Base-by-base conservation (phyloP, 2,888 invertebrate species). In the Apamea epomidion region DNA sequence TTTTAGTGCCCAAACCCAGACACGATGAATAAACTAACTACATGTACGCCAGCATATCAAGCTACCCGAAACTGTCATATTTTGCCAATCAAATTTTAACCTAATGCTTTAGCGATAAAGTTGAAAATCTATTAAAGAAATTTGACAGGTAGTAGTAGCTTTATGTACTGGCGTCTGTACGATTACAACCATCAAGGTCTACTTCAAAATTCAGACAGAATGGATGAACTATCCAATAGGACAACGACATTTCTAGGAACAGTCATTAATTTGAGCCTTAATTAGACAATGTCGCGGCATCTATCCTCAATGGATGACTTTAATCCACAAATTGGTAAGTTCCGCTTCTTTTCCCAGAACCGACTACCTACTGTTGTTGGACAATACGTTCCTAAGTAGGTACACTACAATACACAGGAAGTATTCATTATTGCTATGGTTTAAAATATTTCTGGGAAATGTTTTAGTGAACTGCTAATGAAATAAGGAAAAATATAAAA, bases 251-350 rank as follows among this genome's bases (percentile, higher is more conserved):
- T 62, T 48, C 7, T 1, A 54, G 37, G 68, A 83, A 69, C 68
- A 83, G 54, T 62, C 37, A 62, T 54, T 60, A n/a, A 60, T 60
- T n/a, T 32, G 14, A 21, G 21, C 18, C 6, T 25, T 51, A 83
- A 83, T 83, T 69, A 67, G 60, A 37, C 60, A 62, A 60, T 54
- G 21, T 21, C 10, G 45, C 54, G 60, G 62, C 62, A 62, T 69
- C 37, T 37, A 83, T 69, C 54, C 16, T 83, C 60, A 69, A 68
- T 54, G 18, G n/a, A 76, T 8, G 54, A 29, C 42, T 16, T n/a
- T 68, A 29, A 4, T 76, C 0, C 18, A 60, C 76, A 60, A 76
- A 81, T 83, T 83, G 76, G 16, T 73, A 10, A 64, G 32, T 76
- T 81, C 83, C 60, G 67, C 21, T 2, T 7, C 7, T 16, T 32